These are phyloP conservation scores for Falcunculus frontatus DNA, from an alignment of 2,113 vertebrate species.

Conservation along the genomic window DNA sequence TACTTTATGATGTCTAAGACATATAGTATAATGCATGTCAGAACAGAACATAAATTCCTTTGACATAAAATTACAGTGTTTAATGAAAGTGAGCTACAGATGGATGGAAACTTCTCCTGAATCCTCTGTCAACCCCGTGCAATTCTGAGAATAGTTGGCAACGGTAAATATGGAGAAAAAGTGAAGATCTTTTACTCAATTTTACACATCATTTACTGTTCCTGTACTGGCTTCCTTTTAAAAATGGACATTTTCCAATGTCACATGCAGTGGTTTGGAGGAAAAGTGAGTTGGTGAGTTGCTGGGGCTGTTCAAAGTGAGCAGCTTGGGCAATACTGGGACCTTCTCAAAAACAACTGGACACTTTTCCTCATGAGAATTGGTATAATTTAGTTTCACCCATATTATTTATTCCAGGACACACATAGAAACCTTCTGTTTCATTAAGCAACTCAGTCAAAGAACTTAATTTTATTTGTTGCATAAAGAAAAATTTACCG, in stretches of 20 bases:
- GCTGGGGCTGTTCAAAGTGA: neutral
- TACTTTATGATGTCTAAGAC: constrained; percentile 30
- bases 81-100: constrained; percentile 58
- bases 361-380: neutral
- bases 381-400: neutral
- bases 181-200: constrained; percentile 40
- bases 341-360: neutral
- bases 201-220: constrained; percentile 59
- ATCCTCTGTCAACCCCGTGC: constrained; percentile 14
- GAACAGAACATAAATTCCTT: constrained; percentile 44
- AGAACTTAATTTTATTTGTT: neutral
- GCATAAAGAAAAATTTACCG: neutral
- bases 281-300: constrained; percentile 5
- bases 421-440: neutral
- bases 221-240: neutral
- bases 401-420: neutral
- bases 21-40: neutral
- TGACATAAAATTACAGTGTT: constrained; percentile 44
- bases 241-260: constrained; percentile 44
- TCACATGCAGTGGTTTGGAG: neutral
- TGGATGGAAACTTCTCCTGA: constrained; percentile 32
- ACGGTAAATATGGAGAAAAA: constrained; percentile 55
- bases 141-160: neutral
- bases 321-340: neutral
- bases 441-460: neutral